These are phyloP conservation scores for Lacanobia oleracea DNA, from an alignment of 2,888 invertebrate species.

Conservation along the genomic window DNA sequence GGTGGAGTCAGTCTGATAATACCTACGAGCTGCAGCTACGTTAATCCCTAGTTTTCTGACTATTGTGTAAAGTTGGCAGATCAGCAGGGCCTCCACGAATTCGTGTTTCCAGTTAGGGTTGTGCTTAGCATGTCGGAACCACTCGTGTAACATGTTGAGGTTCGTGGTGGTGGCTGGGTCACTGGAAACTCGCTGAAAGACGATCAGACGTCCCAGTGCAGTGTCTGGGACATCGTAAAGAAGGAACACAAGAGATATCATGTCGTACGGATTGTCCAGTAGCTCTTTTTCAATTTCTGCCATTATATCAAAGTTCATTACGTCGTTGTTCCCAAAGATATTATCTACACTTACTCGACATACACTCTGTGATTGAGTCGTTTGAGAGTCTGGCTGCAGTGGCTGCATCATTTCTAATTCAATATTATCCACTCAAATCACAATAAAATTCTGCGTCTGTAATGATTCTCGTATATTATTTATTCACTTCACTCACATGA, in stretches of 20 bases:
- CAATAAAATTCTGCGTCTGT: neutral
- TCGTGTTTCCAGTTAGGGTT: conserved; percentile 81
- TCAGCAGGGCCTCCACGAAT: conserved; percentile 84
- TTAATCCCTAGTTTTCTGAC: conserved; percentile 83
- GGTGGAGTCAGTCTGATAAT: conserved; percentile 77
- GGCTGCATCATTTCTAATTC: conserved; percentile 63
- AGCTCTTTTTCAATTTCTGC: conserved; percentile 83
- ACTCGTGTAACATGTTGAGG: conserved; percentile 81
- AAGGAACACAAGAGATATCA: conserved; percentile 84
- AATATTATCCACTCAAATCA: conserved; percentile 1
- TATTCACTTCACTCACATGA: no score
- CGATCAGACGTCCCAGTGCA: conserved; percentile 81
- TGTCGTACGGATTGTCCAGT: conserved; percentile 76
- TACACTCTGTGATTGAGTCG: conserved; percentile 26
- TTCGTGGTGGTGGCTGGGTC: conserved; percentile 72
- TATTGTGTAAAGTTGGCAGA: conserved; percentile 80
- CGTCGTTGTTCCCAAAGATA: conserved; percentile 70
- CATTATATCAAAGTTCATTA: conserved; percentile 77
- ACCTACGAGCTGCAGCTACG: conserved; percentile 73
- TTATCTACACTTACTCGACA: conserved; percentile 54
- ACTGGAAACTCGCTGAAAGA: conserved; percentile 79
- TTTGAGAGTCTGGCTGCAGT: conserved; percentile 72
- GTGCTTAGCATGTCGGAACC: conserved; percentile 80
- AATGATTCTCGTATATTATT: neutral
- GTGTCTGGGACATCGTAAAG: conserved; percentile 84